phyloP scores from a whole-genome alignment of 2,797 vertebrate species.

The Lepilemur septentrionalis region DNA sequence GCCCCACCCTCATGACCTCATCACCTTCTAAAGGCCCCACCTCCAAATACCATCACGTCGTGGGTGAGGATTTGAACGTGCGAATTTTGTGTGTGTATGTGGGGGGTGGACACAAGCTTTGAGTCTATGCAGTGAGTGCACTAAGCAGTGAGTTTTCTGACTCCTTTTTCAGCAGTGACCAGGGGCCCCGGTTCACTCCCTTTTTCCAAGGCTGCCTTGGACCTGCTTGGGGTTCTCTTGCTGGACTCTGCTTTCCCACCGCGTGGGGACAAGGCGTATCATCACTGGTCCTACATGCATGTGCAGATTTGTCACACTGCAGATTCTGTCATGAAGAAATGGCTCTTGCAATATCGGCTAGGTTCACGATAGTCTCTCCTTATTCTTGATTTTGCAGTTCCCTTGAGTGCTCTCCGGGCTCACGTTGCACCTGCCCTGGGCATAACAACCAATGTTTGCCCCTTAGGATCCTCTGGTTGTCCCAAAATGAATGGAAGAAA shows the following conservation, averaged over 20 bases:
- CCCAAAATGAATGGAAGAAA: neutral
- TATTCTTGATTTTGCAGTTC: accelerated
- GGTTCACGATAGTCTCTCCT: accelerated
- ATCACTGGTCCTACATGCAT: neutral
- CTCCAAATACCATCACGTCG: neutral
- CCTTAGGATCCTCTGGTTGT: neutral
- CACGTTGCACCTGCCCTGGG: neutral
- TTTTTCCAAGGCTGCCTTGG: neutral
- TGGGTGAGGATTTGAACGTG: neutral
- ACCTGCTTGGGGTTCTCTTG: neutral
- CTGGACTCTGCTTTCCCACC: too few relatives aligned
- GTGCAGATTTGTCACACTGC: neutral
- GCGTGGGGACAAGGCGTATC: too few relatives aligned
- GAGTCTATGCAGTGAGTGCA: neutral
- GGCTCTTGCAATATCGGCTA: accelerated
- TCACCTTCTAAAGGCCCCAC: neutral
- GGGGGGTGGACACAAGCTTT: neutral
- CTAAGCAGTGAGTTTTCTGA: neutral
- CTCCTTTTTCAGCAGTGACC: neutral
- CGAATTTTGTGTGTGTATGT: neutral
- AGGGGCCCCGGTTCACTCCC: neutral
- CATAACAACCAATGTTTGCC: neutral
- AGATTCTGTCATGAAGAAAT: neutral
- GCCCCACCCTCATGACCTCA: neutral
- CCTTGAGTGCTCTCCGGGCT: accelerated